These are phyloP conservation scores for Zoanthus sociatus DNA, from an alignment of 92 coral and sea anemone species.

Conservation along the genomic window DNA sequence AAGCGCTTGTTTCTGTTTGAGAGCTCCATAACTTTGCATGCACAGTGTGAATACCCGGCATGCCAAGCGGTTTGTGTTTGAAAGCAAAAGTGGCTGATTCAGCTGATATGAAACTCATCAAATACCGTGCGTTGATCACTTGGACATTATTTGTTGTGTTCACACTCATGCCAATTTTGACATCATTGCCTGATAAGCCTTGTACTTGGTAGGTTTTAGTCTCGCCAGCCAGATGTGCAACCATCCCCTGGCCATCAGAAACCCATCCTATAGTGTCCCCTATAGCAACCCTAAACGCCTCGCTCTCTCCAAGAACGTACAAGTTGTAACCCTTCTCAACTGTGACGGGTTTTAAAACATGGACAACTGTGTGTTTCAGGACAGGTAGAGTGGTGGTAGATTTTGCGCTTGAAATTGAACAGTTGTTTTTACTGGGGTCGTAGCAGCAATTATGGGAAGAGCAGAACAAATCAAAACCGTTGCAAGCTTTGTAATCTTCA, in stretches of 20 bases:
- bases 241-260: conserved; percentile 66
- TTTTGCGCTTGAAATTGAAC: conserved; percentile 36
- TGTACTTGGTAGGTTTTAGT: conserved; percentile 52
- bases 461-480: conserved; percentile 60
- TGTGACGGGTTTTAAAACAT: conserved; percentile 53
- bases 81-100: conserved; percentile 62
- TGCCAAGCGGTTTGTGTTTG: conserved; percentile 20
- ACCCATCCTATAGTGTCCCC: conserved; percentile 91
- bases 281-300: conserved; percentile 56
- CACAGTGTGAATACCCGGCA: conserved; percentile 61
- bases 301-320: conserved; percentile 62
- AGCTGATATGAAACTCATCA: conserved; percentile 72
- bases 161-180: conserved; percentile 50
- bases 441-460: conserved; percentile 63
- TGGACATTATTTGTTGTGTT: conserved; percentile 30
- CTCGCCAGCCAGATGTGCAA: conserved; percentile 59
- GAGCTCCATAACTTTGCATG: conserved; percentile 59
- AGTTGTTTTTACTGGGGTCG: conserved; percentile 36
- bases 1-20: conserved; percentile 8
- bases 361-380: conserved; percentile 34
- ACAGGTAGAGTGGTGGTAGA: conserved; percentile 39
- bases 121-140: conserved; percentile 44
- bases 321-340: conserved; percentile 78
- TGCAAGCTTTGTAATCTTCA: conserved; percentile 43
- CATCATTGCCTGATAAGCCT: conserved; percentile 11